A percentile compares a stretch with the other conserved stretches of the same genome.
Evolutionary conservation across 1,140 invertebrate genomes (phyloP).

Genomic region (Spodoptera litura): DNA sequence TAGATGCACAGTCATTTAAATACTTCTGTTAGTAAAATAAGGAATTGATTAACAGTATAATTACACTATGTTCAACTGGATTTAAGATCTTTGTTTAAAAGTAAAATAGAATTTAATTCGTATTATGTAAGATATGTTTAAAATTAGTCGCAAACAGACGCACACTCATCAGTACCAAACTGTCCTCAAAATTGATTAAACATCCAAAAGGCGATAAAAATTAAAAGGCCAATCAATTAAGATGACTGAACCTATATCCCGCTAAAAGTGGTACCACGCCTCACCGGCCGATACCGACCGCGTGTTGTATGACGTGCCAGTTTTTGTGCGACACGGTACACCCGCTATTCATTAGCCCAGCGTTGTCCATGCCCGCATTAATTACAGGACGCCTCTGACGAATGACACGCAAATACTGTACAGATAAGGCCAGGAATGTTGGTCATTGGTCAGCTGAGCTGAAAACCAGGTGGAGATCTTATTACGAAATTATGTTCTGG

Average conservation of each 20-base stretch:
- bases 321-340: conserved; percentile 75
- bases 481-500: background rate
- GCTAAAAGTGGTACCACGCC: conserved; percentile 24
- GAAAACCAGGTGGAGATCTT: conserved; percentile 2
- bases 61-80: too few species aligned
- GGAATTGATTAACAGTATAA: too few species aligned
- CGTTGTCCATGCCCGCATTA: conserved; percentile 69
- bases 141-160: too few species aligned
- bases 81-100: too few species aligned
- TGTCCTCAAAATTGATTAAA: too few species aligned
- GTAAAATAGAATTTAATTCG: too few species aligned
- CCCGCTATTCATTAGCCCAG: conserved; percentile 74
- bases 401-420: conserved; percentile 54
- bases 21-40: too few species aligned
- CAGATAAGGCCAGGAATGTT: conserved; percentile 24
- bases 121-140: too few species aligned
- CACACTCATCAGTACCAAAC: too few species aligned
- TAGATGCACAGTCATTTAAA: too few species aligned
- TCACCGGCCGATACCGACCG: conserved; percentile 46
- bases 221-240: background rate
- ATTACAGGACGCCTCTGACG: conserved; percentile 70
- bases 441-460: conserved; percentile 14
- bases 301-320: conserved; percentile 67
- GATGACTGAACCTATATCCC: background rate
- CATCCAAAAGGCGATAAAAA: background rate